Base-by-base conservation (phyloP, 2,888 invertebrate species). In the Chrysotoxum bicinctum region DNA sequence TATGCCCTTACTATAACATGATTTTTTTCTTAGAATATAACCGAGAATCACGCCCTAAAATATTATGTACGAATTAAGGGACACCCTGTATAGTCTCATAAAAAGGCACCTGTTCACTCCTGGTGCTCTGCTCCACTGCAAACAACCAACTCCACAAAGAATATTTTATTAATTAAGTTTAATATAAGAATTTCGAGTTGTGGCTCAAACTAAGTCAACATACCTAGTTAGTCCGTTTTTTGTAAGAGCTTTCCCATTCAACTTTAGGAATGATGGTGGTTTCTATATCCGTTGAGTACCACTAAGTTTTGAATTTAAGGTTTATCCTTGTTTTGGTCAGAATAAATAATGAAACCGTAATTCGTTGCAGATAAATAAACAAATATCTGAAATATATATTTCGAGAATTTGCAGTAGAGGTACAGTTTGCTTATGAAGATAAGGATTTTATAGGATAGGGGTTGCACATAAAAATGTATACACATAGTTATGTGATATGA, bases 111-210 rank as follows among this genome's bases (percentile, higher is more conserved):
- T 70, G 58, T 64, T 70, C 54, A 56, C 26, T 40, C 70, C 21
- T 9, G 37, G 43, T 62, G 19, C 26, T 10, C 30, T 64, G 35
- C 58, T 58, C 58, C 37, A 35, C 54, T 21, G 35, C 75, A 62
- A 30, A 16, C 30, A 14, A 12, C 30, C 48, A 48, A 19, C 19
- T 66, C 26, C 32, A 60, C 69, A 70, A 66, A 72, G 76, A 81
- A 66, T 64, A 72, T 66, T 72, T 78, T 68, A 78, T 83, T 83
- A 83, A 83, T 72, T 78, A 73, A 73, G 68, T 73, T 69, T 32
- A 56, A 74, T 69, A 73, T 45, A 83, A 45, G 60, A 73, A 76
- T 66, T 81, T 66, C 50, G 16, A 76, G 73, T 56, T 50, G 56
- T 23, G 62, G 73, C 62, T 32, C 62, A 72, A 81, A 73, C 73